phyloP scores from a whole-genome alignment of 1,140 invertebrate genomes.

The Chelonus insularis region DNA sequence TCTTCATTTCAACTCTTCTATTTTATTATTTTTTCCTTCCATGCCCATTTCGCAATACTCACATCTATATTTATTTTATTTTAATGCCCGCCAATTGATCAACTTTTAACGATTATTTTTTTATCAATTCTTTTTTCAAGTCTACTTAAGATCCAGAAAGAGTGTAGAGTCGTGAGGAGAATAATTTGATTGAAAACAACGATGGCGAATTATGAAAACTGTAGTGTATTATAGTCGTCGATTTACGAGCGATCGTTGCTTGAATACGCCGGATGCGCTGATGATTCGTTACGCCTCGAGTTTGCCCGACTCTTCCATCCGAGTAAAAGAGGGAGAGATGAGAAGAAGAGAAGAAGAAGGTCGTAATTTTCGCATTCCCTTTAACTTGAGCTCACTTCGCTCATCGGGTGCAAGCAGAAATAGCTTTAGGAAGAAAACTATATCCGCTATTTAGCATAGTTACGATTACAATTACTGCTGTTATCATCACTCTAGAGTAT shows the following conservation, averaged over 20 bases:
- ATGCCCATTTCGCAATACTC: no score
- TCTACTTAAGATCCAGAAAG: no score
- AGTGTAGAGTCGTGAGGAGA: constrained; percentile 1
- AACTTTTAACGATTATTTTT: no score
- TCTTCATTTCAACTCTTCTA: constrained; percentile 6
- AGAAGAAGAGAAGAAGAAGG: constrained; percentile 19
- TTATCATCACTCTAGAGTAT: no score
- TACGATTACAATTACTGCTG: no score
- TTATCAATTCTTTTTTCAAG: no score
- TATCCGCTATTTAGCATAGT: no score
- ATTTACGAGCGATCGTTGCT: constrained; percentile 47
- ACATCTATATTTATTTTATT: no score
- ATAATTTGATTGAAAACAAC: constrained; percentile 2
- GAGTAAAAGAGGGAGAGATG: constrained; percentile 13
- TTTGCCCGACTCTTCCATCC: constrained; percentile 9
- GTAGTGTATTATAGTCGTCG: constrained; percentile 25
- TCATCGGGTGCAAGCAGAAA: constrained; percentile 8
- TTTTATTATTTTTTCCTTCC: background rate
- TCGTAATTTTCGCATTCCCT: constrained; percentile 29
- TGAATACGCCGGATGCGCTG: constrained; percentile 39
- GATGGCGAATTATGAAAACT: constrained; percentile 12
- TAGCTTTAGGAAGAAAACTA: background rate
- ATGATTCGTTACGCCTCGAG: constrained; percentile 43
- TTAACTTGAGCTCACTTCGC: constrained; percentile 9
- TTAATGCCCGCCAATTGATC: no score